Conservation (phyloP, 1,140 invertebrate species). For the Gonioctena quinquepunctata region DNA sequence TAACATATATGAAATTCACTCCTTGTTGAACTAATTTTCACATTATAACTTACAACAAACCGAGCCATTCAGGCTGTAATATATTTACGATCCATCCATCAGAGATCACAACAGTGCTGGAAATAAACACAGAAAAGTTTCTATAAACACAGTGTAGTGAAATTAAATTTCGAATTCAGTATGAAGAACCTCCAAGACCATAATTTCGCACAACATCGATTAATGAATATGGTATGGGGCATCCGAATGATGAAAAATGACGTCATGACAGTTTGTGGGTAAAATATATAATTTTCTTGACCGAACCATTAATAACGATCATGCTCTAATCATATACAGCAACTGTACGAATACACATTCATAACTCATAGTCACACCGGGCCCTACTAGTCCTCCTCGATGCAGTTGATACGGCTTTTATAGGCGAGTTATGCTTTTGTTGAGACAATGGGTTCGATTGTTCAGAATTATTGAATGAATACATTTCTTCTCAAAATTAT, state of each 20-base stretch:
- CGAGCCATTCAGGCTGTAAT: too few relatives aligned
- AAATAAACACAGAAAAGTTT: too few relatives aligned
- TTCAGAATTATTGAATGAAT: too few relatives aligned
- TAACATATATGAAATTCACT: too few relatives aligned
- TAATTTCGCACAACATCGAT: conserved; percentile 18
- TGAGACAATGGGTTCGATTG: neutral
- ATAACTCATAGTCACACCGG: conserved; percentile 40
- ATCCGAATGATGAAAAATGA: conserved; percentile 42
- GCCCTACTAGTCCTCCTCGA: conserved; percentile 8
- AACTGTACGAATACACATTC: conserved; percentile 37
- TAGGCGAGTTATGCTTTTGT: neutral
- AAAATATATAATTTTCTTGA: conserved; percentile 49
- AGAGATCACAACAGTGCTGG: too few relatives aligned
- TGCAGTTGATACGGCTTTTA: neutral
- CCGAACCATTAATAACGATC: conserved; percentile 45
- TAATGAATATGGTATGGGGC: conserved; percentile 25
- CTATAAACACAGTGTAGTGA: too few relatives aligned
- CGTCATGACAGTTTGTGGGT: conserved; percentile 46
- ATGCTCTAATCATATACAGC: conserved; percentile 44
- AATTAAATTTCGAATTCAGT: neutral
- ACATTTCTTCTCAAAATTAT: too few relatives aligned
- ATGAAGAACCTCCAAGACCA: neutral
- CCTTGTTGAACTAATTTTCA: too few relatives aligned
- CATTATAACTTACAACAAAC: too few relatives aligned
- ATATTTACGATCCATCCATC: too few relatives aligned